Conservation (phyloP, 2,888 invertebrate species). For the Aphodius sticticus region DNA sequence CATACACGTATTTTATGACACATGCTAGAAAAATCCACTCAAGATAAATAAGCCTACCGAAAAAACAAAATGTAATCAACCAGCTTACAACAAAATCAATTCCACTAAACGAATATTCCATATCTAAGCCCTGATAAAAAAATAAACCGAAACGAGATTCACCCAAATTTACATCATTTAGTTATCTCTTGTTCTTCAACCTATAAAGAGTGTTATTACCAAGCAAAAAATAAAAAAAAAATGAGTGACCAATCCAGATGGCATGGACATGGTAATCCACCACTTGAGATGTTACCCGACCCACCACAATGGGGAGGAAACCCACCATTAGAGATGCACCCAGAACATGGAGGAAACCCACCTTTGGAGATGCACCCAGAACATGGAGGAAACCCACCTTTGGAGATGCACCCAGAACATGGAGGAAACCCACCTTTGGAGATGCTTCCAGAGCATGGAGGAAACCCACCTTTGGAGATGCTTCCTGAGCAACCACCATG, state of each 20-base stretch:
- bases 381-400: background rate
- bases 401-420: background rate
- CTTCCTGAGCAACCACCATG: background rate
- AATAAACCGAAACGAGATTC: background rate
- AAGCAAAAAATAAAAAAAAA: background rate
- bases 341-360: background rate
- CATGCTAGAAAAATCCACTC: no score
- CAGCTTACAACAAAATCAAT: background rate
- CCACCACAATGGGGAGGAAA: background rate
- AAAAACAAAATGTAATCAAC: no score
- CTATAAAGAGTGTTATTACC: background rate
- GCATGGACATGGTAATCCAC: background rate
- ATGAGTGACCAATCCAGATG: background rate
- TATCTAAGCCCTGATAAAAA: background rate
- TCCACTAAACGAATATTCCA: background rate
- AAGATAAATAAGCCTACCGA: no score
- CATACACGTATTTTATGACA: no score
- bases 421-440: background rate
- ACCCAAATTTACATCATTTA: background rate
- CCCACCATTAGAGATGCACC: background rate
- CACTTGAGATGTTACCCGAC: background rate
- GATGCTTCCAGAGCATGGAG: background rate
- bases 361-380: background rate
- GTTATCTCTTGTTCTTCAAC: background rate
- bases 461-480: background rate